Conservation (phyloP, 2,888 invertebrate species). For the Phania funesta region DNA sequence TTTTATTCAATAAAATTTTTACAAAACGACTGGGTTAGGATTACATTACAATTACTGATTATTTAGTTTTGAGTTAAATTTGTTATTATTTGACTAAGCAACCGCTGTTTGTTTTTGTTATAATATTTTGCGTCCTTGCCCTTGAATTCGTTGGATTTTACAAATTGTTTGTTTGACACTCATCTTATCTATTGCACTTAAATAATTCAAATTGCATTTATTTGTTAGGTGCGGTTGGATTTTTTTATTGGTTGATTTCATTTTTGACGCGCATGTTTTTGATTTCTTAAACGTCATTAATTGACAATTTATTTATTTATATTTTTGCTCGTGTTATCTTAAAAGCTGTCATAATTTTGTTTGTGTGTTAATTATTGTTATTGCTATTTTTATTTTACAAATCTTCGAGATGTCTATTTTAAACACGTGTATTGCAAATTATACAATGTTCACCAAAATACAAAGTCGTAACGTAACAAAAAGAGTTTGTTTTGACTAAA, state of each 20-base stretch:
- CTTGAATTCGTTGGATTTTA: slow-evolving; percentile 35
- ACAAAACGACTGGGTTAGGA: too few relatives aligned
- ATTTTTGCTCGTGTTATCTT: slow-evolving; percentile 30
- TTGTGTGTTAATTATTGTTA: neutral
- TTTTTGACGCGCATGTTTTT: slow-evolving; percentile 5
- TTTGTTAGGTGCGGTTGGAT: slow-evolving; percentile 27
- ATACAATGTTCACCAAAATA: slow-evolving; percentile 25
- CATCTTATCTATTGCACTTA: neutral
- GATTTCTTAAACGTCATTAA: slow-evolving; percentile 17
- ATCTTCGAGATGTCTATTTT: slow-evolving; percentile 18
- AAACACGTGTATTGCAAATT: slow-evolving; percentile 48
- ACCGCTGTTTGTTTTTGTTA: neutral
- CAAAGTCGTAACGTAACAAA: too few relatives aligned
- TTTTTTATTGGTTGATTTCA: neutral
- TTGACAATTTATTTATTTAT: slow-evolving; percentile 28
- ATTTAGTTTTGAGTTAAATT: too few relatives aligned
- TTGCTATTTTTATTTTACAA: neutral
- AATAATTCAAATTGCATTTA: slow-evolving; percentile 20
- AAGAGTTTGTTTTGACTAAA: neutral
- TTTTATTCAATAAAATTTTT: too few relatives aligned
- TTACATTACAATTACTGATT: too few relatives aligned
- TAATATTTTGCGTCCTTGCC: slow-evolving; percentile 44
- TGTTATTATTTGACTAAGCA: too few relatives aligned
- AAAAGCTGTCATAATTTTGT: slow-evolving; percentile 7
- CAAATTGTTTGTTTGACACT: slow-evolving; percentile 8